Evolutionary conservation across 2,113 vertebrate species (phyloP), one percentile per base, ranked within the genome.

Genomic region (Pterophyllum scalare): DNA sequence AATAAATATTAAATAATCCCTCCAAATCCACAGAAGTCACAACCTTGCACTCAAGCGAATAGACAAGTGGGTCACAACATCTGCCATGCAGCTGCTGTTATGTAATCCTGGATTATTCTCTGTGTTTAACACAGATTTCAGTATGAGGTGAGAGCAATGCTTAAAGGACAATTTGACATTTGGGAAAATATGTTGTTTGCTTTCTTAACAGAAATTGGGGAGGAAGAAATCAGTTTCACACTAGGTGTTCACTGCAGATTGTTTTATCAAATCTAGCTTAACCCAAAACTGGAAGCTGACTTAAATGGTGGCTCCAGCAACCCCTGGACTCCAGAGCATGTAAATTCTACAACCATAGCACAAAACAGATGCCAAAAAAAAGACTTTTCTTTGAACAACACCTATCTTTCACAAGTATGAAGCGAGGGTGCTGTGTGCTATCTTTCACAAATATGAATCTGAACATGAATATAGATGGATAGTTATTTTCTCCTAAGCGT

Each of bases 1-100:
- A 91, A 90, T 92, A 85, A 87, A 86, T 82, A 82, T 80, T 89
- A 59, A 93, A 84, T 87, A 91, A 89, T 88, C 72, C 58, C 60
- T 78, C 72, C 79, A 81, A 91, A 89, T 81, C 88, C 72, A 76
- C 38, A 90, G 81, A 87, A 81, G 57, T 90, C 84, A 87, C 56
- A 35, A 40, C 43, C 5, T 80, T 77, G 81, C 79, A 87, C 87
- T 89, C 61, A 81, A 87, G 72, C 17, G 74, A 78, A 76, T 80
- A 85, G 78, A 89, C 61, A 91, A 92, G 82, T 86, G 82, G 89
- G 84, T 92, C 90, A 80, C 83, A 88, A 79, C 91, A 92, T 91
- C 90, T 89, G 90, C 31, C 59, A 2, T 54, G 64, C 88, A 87
- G 81, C 89, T 87, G 89, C 78, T 75, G 82, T 89, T 88, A 84